Percentiles rank a stretch among this genome's conserved stretches.
Conservation (phyloP, 2,888 invertebrate species). For the Orthonychiurus folsomi region DNA sequence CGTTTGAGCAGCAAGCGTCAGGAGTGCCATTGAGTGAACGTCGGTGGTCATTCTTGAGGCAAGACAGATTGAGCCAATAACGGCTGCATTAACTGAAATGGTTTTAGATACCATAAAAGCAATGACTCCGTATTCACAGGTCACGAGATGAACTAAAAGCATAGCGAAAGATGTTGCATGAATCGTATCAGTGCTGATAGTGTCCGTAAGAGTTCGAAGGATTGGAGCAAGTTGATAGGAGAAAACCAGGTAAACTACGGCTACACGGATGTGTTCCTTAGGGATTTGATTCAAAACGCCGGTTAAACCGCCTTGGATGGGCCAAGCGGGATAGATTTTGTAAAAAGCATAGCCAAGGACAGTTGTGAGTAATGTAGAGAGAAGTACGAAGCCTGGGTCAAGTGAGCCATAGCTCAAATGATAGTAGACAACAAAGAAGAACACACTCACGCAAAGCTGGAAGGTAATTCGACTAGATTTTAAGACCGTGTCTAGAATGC, state of each 20-base stretch:
- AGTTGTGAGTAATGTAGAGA: constrained; percentile 16
- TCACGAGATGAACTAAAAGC: constrained; percentile 77
- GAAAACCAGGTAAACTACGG: constrained; percentile 21
- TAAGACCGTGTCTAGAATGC: constrained; percentile 21
- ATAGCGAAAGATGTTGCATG: constrained; percentile 84
- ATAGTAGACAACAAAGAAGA: constrained; percentile 35
- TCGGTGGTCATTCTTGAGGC: constrained; percentile 81
- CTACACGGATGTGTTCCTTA: constrained; percentile 24
- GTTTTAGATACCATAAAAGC: constrained; percentile 84
- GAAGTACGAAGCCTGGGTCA: constrained; percentile 15
- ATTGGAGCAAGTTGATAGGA: constrained; percentile 45
- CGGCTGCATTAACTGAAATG: constrained; percentile 84
- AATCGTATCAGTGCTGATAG: constrained; percentile 94
- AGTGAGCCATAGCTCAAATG: constrained; percentile 29
- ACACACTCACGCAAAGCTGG: constrained; percentile 25
- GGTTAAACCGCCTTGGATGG: constrained; percentile 20
- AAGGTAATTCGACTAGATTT: constrained; percentile 28
- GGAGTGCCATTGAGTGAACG: constrained; percentile 75
- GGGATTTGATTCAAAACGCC: constrained; percentile 18
- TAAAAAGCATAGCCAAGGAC: constrained; percentile 29
- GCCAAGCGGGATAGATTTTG: constrained; percentile 19
- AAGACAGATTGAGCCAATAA: constrained; percentile 90
- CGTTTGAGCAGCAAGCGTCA: constrained; percentile 77
- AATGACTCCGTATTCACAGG: constrained; percentile 82
- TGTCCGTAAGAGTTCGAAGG: constrained; percentile 86